Conservation (phyloP, 2,113 vertebrate genomes). For the Spizaetus ornatus region DNA sequence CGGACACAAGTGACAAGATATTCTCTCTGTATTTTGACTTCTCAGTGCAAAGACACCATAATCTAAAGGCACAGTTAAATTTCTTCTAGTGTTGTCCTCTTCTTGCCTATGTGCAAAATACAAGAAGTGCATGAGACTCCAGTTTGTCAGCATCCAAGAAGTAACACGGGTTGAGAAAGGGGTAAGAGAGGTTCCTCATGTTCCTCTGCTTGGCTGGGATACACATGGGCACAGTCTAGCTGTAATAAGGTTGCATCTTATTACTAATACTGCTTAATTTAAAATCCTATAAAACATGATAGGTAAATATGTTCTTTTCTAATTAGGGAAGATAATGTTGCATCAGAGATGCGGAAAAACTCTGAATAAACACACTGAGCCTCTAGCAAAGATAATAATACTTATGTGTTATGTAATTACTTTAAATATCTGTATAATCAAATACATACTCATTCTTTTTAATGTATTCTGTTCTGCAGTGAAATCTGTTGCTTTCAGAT, state of each 20-base stretch:
- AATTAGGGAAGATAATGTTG: background rate
- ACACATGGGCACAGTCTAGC: background rate
- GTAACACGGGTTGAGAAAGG: background rate
- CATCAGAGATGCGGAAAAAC: background rate
- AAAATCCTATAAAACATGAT: background rate
- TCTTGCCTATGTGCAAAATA: background rate
- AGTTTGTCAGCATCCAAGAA: background rate
- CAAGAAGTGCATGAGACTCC: background rate
- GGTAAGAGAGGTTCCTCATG: background rate
- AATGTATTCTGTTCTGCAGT: background rate
- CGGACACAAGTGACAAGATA: accelerated
- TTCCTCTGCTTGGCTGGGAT: background rate
- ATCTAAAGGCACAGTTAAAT: background rate
- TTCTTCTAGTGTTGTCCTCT: background rate
- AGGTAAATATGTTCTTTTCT: slow-evolving; percentile 17
- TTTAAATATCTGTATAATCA: slow-evolving; percentile 22
- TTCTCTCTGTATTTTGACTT: background rate
- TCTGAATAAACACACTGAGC: slow-evolving; percentile 6
- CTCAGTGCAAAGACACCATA: background rate
- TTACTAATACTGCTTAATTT: background rate
- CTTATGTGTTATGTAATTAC: background rate
- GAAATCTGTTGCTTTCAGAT: background rate
- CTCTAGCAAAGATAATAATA: slow-evolving; percentile 8
- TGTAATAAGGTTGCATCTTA: background rate
- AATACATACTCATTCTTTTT: background rate